These are phyloP conservation scores for Amblyornis subalaris DNA, from an alignment of 2,113 vertebrate species.

Conservation along the genomic window DNA sequence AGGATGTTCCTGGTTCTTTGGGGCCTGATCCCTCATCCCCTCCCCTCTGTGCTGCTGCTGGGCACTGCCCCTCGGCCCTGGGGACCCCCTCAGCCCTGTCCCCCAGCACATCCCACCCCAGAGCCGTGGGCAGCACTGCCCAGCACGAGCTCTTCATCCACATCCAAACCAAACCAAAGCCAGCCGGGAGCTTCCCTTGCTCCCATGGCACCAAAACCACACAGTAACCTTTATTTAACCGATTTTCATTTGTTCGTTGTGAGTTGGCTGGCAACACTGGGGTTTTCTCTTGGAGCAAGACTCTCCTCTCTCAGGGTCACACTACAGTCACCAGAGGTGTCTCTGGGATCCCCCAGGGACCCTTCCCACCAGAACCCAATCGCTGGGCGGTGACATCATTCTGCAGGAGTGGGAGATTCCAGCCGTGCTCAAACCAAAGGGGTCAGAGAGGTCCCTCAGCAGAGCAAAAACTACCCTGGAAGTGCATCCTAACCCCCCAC, in stretches of 20 bases:
- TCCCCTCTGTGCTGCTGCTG: accelerated
- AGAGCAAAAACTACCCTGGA: not conserved
- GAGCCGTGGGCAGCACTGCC: accelerated
- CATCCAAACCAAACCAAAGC: not conserved
- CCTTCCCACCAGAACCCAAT: not conserved
- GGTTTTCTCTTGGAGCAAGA: not conserved
- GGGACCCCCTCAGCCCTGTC: accelerated
- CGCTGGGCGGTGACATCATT: accelerated
- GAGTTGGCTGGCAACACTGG: accelerated
- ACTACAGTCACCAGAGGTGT: accelerated
- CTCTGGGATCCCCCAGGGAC: not conserved
- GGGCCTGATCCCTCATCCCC: not conserved
- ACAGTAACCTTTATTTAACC: not conserved
- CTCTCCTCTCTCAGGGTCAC: not conserved
- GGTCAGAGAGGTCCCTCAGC: not conserved
- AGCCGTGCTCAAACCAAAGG: not conserved
- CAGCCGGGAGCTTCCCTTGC: not conserved
- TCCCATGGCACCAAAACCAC: accelerated
- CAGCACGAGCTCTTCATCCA: accelerated
- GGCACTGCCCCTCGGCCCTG: not conserved
- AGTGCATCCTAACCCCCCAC: not conserved
- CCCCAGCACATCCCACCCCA: not conserved
- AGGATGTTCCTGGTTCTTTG: accelerated
- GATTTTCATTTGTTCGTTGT: not conserved
- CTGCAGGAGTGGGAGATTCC: not conserved